These are phyloP conservation scores for Bucorvus abyssinicus DNA, from an alignment of 2,797 vertebrate genomes.

Conservation along the genomic window DNA sequence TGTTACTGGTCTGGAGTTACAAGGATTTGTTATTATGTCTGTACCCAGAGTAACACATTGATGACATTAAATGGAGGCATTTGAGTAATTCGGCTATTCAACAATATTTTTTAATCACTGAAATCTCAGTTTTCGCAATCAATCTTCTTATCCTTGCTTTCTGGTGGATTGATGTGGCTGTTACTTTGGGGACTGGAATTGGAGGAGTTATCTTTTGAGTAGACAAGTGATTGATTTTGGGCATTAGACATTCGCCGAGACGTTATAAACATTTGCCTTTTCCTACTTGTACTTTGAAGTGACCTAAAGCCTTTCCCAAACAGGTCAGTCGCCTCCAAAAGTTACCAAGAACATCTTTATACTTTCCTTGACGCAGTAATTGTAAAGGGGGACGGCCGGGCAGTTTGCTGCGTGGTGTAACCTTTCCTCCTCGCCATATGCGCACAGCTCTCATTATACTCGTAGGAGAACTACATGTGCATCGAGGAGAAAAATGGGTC, in stretches of 20 bases:
- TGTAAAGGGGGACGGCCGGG: background rate
- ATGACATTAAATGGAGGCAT: background rate
- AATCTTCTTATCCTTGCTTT: constrained; percentile 36
- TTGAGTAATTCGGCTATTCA: constrained; percentile 31
- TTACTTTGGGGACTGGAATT: constrained; percentile 14
- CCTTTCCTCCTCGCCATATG: background rate
- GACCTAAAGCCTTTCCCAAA: background rate
- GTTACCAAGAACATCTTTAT: background rate
- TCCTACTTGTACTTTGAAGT: background rate
- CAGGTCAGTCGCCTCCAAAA: background rate
- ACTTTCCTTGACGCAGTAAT: background rate
- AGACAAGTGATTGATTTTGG: constrained; percentile 54
- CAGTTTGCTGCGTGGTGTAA: background rate
- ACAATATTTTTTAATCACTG: background rate
- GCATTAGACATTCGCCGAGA: background rate
- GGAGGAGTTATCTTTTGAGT: background rate
- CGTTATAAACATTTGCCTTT: constrained; percentile 60
- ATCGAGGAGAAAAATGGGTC: constrained; percentile 46
- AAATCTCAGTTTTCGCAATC: constrained; percentile 41
- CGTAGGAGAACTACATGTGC: background rate
- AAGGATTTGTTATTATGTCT: background rate
- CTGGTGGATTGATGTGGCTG: constrained; percentile 31
- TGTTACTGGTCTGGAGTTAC: background rate
- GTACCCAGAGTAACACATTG: background rate
- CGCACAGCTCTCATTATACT: background rate